These are phyloP conservation scores for Tiliacea citrago DNA, from an alignment of 2,888 invertebrate species.

Conservation along the genomic window DNA sequence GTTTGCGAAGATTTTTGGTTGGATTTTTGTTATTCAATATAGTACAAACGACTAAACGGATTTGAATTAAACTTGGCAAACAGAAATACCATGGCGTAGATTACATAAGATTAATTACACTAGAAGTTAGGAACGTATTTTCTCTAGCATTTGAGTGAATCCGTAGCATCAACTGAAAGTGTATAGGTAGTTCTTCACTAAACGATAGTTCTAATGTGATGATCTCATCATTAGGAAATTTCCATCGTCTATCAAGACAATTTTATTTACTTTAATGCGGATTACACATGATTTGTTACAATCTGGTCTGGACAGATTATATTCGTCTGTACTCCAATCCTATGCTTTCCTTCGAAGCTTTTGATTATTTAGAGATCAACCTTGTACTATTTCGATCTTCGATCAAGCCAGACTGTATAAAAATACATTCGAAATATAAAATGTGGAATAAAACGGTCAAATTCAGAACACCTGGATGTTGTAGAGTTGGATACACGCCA, in stretches of 20 bases:
- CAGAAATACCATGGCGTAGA: neutral
- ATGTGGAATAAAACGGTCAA: conserved; percentile 77
- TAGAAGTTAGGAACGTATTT: neutral
- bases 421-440: conserved; percentile 82
- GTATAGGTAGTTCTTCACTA: neutral
- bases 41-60: neutral
- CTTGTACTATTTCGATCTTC: conserved; percentile 83
- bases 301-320: conserved; percentile 54
- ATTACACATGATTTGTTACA: conserved; percentile 47
- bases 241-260: conserved; percentile 37
- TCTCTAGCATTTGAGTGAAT: neutral
- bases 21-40: neutral
- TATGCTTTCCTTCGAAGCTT: conserved; percentile 75
- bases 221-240: conserved; percentile 33
- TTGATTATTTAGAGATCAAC: conserved; percentile 84
- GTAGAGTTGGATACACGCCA: conserved; percentile 79
- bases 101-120: neutral
- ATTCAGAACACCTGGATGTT: conserved; percentile 79
- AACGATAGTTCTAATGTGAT: conserved; percentile 1
- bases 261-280: conserved; percentile 33
- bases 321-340: conserved; percentile 71
- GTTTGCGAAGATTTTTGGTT: neutral
- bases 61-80: neutral
- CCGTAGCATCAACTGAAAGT: too few relatives aligned
- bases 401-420: conserved; percentile 77